A percentile compares a stretch with the other conserved stretches of the same genome.
These are phyloP conservation scores for Apis cerana DNA, from an alignment of 1,140 invertebrate species.

Conservation along the genomic window DNA sequence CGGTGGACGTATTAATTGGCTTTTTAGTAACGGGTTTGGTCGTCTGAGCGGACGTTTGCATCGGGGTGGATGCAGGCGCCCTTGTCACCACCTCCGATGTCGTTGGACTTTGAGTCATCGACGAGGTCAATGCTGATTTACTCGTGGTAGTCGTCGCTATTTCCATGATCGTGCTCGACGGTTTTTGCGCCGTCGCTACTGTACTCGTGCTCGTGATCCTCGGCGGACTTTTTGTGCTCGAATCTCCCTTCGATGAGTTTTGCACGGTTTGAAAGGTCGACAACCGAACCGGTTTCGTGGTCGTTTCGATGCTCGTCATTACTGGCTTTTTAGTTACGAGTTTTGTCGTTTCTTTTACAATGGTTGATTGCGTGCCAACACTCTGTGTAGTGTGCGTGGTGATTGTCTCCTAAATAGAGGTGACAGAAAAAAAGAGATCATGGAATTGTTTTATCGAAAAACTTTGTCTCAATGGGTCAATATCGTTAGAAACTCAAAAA, in stretches of 20 bases:
- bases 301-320: conserved; percentile 59
- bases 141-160: conserved; percentile 18
- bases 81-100: conserved; percentile 33
- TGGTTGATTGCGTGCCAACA: conserved; percentile 23
- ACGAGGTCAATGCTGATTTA: conserved; percentile 19
- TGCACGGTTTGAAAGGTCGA: conserved; percentile 77
- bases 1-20: conserved; percentile 54
- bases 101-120: conserved; percentile 22
- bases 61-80: neutral
- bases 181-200: conserved; percentile 17
- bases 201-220: conserved; percentile 12
- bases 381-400: conserved; percentile 27
- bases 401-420: conserved; percentile 28
- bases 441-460: neutral
- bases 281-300: conserved; percentile 70
- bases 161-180: conserved; percentile 14
- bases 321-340: conserved; percentile 63
- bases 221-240: conserved; percentile 33
- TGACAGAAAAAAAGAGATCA: neutral
- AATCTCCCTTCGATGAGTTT: conserved; percentile 42
- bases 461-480: neutral
- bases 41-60: conserved; percentile 50
- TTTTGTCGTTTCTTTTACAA: conserved; percentile 44
- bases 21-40: conserved; percentile 59
- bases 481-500: neutral